phyloP scores from a whole-genome alignment of 1,140 invertebrate species.

The Drosophila nebulosa region DNA sequence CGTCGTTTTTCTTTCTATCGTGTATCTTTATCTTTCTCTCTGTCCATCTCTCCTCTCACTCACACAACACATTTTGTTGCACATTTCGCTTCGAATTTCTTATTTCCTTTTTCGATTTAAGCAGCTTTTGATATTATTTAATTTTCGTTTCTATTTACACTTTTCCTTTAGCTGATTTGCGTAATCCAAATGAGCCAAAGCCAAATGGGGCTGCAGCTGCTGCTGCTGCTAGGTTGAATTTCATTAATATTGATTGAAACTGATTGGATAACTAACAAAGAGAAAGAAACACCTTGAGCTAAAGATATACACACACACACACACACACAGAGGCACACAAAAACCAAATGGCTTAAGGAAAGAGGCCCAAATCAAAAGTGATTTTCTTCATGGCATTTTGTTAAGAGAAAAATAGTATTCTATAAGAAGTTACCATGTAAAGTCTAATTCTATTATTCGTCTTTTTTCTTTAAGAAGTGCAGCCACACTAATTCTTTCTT shows the following conservation, averaged over 20 bases:
- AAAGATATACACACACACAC: background rate
- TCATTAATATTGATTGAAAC: constrained; percentile 54
- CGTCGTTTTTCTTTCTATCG: constrained; percentile 7
- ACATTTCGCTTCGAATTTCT: constrained; percentile 1
- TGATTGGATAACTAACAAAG: constrained; percentile 21
- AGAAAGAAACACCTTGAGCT: background rate
- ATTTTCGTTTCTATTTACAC: constrained; percentile 34
- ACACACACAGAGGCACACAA: background rate
- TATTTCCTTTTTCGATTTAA: constrained; percentile 24
- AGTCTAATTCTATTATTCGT: no score
- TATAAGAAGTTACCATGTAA: no score
- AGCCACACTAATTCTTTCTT: no score
- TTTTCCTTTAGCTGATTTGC: constrained; percentile 29
- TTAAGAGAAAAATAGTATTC: no score
- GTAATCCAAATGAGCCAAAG: constrained; percentile 43
- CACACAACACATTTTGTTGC: constrained; percentile 47
- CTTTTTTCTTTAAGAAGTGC: no score
- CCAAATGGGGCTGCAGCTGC: constrained; percentile 19
- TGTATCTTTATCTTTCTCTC: constrained; percentile 39
- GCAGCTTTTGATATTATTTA: constrained; percentile 65
- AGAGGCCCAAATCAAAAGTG: background rate
- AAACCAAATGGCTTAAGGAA: background rate
- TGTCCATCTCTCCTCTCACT: no score
- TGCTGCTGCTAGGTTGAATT: constrained; percentile 31
- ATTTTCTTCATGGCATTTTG: background rate